Evolutionary conservation across 2,888 invertebrate species (phyloP).

Genomic region (Ochropleura plecta): DNA sequence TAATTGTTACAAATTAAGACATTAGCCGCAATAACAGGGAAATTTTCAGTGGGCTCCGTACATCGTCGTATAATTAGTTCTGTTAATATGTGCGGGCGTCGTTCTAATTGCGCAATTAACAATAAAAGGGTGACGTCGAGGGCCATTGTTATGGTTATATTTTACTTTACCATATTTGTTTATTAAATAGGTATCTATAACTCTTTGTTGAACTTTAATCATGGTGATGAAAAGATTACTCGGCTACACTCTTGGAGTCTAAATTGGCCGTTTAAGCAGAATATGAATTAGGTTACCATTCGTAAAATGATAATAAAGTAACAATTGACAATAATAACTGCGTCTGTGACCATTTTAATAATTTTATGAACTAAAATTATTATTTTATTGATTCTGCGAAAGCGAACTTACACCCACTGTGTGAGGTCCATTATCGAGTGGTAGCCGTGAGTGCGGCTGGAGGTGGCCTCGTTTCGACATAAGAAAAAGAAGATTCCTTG

Average conservation of each 20-base stretch:
- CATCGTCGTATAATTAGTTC: slow-evolving; percentile 50
- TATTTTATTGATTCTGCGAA: too few species aligned
- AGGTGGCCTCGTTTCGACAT: background rate
- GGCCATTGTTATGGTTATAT: slow-evolving; percentile 33
- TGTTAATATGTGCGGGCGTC: slow-evolving; percentile 40
- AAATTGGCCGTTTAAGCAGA: too few species aligned
- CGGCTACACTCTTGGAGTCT: background rate
- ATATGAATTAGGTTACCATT: too few species aligned
- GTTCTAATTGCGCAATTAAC: slow-evolving; percentile 45
- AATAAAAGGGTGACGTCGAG: slow-evolving; percentile 37
- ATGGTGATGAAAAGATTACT: background rate
- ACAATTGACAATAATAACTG: too few species aligned
- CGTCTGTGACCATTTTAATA: too few species aligned
- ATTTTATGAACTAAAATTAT: too few species aligned
- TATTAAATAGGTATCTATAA: background rate
- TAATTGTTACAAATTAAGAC: slow-evolving; percentile 57
- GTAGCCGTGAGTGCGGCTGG: background rate
- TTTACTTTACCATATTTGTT: slow-evolving; percentile 3
- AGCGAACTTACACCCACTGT: background rate
- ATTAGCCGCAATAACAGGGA: slow-evolving; percentile 46
- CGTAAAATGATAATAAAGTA: too few species aligned
- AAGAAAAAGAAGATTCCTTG: background rate
- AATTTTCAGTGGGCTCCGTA: slow-evolving; percentile 39
- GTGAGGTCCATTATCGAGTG: background rate
- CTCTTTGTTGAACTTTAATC: background rate